Evolutionary conservation across 2,113 vertebrate genomes (phyloP).

Genomic region (Ailurus styani): DNA sequence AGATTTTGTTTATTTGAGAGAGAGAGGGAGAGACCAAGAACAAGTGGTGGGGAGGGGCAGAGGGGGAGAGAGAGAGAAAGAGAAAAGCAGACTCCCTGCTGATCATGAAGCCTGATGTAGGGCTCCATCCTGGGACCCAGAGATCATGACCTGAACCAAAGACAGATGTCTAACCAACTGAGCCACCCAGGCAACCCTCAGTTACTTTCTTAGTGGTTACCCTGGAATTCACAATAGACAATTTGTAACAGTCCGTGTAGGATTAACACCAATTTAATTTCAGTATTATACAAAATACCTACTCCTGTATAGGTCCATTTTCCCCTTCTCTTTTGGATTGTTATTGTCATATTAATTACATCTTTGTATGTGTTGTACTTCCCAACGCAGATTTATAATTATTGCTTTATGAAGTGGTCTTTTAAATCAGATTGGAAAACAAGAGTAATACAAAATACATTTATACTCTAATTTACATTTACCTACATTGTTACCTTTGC

Average conservation of each 20-base stretch:
- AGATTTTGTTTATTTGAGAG: too few relatives aligned
- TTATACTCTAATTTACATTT: background rate
- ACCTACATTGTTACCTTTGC: background rate
- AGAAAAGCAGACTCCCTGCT: too few relatives aligned
- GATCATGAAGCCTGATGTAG: too few relatives aligned
- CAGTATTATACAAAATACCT: background rate
- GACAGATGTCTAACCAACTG: too few relatives aligned
- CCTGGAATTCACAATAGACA: background rate
- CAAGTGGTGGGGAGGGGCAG: too few relatives aligned
- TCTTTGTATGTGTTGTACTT: background rate
- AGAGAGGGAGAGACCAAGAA: too few relatives aligned
- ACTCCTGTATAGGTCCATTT: background rate
- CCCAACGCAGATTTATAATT: background rate
- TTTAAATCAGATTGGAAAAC: background rate
- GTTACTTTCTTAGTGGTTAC: background rate
- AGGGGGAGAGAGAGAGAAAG: too few relatives aligned
- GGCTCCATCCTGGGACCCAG: too few relatives aligned
- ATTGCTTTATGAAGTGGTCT: background rate
- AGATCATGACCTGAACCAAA: too few relatives aligned
- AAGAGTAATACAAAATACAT: background rate
- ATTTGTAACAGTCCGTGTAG: background rate
- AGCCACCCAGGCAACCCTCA: background rate
- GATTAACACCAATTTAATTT: background rate
- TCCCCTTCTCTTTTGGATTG: background rate
- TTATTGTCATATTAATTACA: background rate